Evolutionary conservation across 1,140 invertebrate species (phyloP), one percentile per base, ranked within the genome.

Genomic region (Drosophila erecta): DNA sequence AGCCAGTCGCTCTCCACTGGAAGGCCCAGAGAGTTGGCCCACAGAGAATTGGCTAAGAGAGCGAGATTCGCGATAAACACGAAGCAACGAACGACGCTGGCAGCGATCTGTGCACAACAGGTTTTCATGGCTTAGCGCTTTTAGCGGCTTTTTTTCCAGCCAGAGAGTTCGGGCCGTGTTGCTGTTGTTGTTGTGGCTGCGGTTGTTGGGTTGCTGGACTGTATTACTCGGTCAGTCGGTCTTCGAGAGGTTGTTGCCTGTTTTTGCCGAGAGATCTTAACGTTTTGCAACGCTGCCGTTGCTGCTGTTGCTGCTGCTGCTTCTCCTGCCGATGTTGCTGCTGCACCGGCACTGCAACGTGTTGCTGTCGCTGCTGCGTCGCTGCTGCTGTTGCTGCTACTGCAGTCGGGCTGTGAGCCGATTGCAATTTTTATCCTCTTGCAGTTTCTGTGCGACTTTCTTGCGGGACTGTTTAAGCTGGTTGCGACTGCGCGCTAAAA

Each of bases 161-260:
- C 56, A 35, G 44, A 71, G 55, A 54, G 67, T 53, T 59, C 58
- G 49, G 35, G 46, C 35, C 38, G 35, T 38, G 2, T 17, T 50
- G 14, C 14, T 49, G n/a, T 30, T 49, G 56, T 55, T 66, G 41
- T 55, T 77, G 69, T 35, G 67, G 44, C 17, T 73, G 56, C 53
- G 60, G 77, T 55, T 80, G 77, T 43, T 79, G 49, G 83, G 59
- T 50, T 56, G 69, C 87, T 90, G 85, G 86, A 91, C 90, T 91
- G 90, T 91, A 91, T 91, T 91, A 91, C 90, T 91, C 90, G 90
- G 90, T 91, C 90, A 91, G 90, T 91, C 90, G 90, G 90, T 91
- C 90, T 91, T 91, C 78, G 90, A 91, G 90, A 91, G 90, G 90
- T 91, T 91, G 90, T 91, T 91, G 90, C 90, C 69, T 77, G 57